Conservation (phyloP, 92 coral and sea anemone species). For the Heteractis magnifica region DNA sequence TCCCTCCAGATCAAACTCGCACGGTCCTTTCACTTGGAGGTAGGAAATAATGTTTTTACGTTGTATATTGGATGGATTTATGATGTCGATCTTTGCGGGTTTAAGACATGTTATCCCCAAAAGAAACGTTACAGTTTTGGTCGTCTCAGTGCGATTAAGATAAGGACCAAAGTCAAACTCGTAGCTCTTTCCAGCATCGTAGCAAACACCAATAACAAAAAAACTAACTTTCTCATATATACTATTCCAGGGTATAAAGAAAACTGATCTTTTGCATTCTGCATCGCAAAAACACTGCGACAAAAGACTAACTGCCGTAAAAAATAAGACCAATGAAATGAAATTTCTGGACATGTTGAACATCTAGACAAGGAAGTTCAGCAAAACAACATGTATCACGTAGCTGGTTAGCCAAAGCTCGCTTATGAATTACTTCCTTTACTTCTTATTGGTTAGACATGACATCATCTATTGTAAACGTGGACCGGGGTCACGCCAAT, state of each 20-base stretch:
- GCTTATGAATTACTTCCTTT: not conserved
- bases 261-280: not conserved
- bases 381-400: not conserved
- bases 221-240: not conserved
- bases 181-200: conserved; percentile 16
- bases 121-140: conserved; percentile 1
- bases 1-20: conserved; percentile 41
- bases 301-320: not conserved
- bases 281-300: not conserved
- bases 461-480: not conserved
- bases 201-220: not conserved
- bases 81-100: conserved; percentile 27
- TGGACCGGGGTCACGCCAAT: not conserved
- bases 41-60: conserved; percentile 54
- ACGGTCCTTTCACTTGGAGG: conserved; percentile 36
- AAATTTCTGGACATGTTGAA: not conserved
- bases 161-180: conserved; percentile 24
- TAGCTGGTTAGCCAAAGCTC: not conserved
- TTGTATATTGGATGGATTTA: conserved; percentile 35
- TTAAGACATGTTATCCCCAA: conserved; percentile 24
- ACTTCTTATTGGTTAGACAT: not conserved
- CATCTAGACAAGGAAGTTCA: not conserved
- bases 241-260: not conserved
- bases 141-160: conserved; percentile 9
- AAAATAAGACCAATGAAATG: not conserved